Percentiles rank a stretch among this genome's conserved stretches.
Evolutionary conservation across 2,888 invertebrate species (phyloP).

Genomic region (Callinectes sapidus): DNA sequence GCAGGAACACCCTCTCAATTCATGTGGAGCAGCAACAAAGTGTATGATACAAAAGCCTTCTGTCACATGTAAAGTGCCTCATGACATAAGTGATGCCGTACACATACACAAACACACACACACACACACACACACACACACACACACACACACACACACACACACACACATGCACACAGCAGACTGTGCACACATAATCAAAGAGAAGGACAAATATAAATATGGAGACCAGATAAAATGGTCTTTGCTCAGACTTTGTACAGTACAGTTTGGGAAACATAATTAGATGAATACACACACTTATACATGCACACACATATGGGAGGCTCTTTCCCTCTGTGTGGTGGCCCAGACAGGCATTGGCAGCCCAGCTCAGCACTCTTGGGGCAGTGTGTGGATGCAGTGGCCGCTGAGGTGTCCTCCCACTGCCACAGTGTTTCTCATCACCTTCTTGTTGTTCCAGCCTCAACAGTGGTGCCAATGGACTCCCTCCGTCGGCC

Average conservation of each 20-base stretch:
- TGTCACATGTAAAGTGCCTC: not conserved
- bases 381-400: slow-evolving; percentile 25
- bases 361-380: not conserved
- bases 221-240: too few species aligned
- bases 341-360: not conserved
- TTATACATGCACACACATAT: not conserved
- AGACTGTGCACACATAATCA: too few species aligned
- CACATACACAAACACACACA: slow-evolving; percentile 2
- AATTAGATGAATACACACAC: not conserved
- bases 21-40: not conserved
- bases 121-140: slow-evolving; percentile 7
- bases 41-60: not conserved
- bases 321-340: not conserved
- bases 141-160: not conserved
- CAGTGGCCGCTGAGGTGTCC: not conserved
- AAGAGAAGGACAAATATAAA: too few species aligned
- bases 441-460: slow-evolving; percentile 66
- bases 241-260: too few species aligned
- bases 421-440: slow-evolving; percentile 45
- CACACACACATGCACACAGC: slow-evolving; percentile 21
- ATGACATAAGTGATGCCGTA: not conserved
- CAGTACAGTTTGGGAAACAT: too few species aligned
- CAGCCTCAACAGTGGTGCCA: slow-evolving; percentile 61
- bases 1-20: not conserved
- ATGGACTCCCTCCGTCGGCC: slow-evolving; percentile 39